Evolutionary conservation across 2,888 invertebrate species (phyloP).

Genomic region (Hetaerina titia): DNA sequence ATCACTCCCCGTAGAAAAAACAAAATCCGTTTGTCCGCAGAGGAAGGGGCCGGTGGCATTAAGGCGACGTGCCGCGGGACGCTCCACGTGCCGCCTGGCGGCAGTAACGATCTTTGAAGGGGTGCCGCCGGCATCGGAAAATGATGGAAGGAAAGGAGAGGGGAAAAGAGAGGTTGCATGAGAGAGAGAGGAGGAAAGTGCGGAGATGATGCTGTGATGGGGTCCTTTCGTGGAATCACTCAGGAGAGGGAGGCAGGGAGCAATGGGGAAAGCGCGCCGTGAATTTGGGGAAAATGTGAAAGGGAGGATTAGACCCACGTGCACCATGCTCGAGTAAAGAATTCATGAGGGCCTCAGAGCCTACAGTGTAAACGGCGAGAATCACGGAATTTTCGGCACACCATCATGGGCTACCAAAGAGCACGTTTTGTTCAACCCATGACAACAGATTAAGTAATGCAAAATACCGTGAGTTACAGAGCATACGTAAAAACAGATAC

Average conservation of each 20-base stretch:
- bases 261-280: background rate
- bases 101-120: background rate
- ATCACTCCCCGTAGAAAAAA: background rate
- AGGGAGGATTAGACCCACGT: background rate
- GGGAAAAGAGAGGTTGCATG: too few relatives aligned
- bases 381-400: background rate
- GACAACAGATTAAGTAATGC: too few relatives aligned
- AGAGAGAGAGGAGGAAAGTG: background rate
- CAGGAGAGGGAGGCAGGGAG: background rate
- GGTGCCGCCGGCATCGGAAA: background rate
- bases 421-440: background rate
- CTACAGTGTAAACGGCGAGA: background rate
- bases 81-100: background rate
- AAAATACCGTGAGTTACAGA: too few relatives aligned
- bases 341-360: background rate
- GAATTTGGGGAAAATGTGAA: background rate
- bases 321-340: background rate
- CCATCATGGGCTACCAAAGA: background rate
- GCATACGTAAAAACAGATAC: too few relatives aligned
- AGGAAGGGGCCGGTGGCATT: background rate
- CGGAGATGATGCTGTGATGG: background rate
- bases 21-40: background rate
- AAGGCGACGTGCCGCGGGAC: background rate
- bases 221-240: background rate
- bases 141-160: background rate